These are phyloP conservation scores for Cathartes aura DNA, from an alignment of 2,113 vertebrate genomes.

Conservation along the genomic window DNA sequence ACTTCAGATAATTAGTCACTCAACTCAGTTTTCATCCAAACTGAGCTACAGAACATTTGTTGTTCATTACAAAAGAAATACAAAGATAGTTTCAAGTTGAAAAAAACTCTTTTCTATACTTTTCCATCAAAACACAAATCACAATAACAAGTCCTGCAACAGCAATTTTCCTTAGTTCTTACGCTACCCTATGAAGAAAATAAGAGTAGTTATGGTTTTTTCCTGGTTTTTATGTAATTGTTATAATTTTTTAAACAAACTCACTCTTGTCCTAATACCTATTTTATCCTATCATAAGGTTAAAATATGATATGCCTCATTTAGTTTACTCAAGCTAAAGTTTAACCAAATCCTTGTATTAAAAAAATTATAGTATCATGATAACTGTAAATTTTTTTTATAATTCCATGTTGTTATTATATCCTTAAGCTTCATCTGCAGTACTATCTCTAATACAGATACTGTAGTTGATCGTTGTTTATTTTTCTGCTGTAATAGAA, in stretches of 20 bases:
- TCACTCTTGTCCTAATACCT: not conserved
- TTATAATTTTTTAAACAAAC: not conserved
- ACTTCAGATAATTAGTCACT: not conserved
- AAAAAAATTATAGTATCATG: not conserved
- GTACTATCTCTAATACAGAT: not conserved
- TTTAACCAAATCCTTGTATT: not conserved
- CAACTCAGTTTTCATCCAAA: not conserved
- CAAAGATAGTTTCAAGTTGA: not conserved
- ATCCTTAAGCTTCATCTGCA: slow-evolving; percentile 23
- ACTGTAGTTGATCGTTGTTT: not conserved
- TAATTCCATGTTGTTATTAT: not conserved
- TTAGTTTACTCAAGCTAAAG: not conserved
- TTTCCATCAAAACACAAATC: not conserved
- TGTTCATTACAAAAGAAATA: not conserved
- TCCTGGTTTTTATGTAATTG: not conserved
- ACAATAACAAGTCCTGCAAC: not conserved
- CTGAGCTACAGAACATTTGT: not conserved
- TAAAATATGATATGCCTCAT: not conserved
- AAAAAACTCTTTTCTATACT: not conserved
- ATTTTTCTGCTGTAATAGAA: slow-evolving; percentile 48
- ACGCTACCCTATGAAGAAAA: not conserved
- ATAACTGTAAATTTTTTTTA: not conserved
- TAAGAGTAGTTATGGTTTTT: not conserved
- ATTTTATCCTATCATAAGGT: not conserved
- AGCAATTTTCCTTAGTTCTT: not conserved